Base-by-base conservation (phyloP, 2,888 invertebrate genomes). In the Timandra comae region DNA sequence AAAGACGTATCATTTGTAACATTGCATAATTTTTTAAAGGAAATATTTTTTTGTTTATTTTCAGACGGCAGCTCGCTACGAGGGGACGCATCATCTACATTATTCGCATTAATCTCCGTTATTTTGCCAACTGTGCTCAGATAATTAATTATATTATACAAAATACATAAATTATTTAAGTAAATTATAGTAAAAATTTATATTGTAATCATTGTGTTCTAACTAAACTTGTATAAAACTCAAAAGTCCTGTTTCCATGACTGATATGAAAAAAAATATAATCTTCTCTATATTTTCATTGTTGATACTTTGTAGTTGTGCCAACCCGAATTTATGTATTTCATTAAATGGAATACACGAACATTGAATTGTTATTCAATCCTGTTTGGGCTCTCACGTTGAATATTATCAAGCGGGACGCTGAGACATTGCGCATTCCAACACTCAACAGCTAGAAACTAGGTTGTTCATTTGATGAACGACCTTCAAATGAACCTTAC, bases 261-360 rank as follows among this genome's bases (percentile, higher is more conserved):
- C 70, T 73, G 70, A 78, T 47, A 55, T n/a, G n/a, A n/a, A n/a
- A n/a, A n/a, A n/a, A n/a, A n/a, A n/a, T n/a, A n/a, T n/a, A n/a
- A n/a, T 66, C 60, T 67, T 71, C 57, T 58, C 51, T 70, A 67
- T 74, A 74, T 73, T 67, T 76, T 62, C 63, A 73, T 63, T 70
- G 73, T 80, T 77, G 53, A 69, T 72, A 72, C 61, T 66, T 71
- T 70, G 69, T 81, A 78, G 80, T 78, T 79, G 80, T 82, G 82
- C 79, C 82, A 82, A 82, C 72, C 82, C 82, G 82, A 82, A 82
- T 82, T 82, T 82, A 77, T 70, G 75, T 79, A 63, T 80, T 81
- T 78, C 81, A 82, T 81, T 62, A 76, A 80, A 81, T 80, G 81
- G 53, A 75, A 73, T 74, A 62, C 64, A 65, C 36, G 35, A 42